Percentiles rank a stretch among this genome's conserved stretches.
These are phyloP conservation scores for Panurus biarmicus DNA, from an alignment of 2,113 vertebrate species.

Conservation along the genomic window DNA sequence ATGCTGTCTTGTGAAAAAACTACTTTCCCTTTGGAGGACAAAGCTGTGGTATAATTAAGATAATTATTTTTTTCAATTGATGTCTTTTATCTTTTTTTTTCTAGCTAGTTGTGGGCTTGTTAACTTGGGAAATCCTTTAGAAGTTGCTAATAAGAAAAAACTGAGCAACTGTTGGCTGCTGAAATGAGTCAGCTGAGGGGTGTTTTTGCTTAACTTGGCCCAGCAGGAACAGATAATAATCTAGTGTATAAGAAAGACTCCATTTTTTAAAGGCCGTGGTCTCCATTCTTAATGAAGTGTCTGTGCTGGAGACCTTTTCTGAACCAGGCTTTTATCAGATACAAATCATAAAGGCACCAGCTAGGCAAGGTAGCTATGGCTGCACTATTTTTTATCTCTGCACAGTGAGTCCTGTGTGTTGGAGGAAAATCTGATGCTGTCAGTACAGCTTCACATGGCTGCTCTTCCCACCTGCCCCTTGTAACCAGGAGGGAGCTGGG, in stretches of 20 bases:
- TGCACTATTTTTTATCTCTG: not conserved
- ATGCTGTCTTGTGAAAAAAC: not conserved
- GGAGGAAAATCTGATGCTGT: not conserved
- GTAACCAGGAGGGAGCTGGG: not conserved
- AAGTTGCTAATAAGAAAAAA: not conserved
- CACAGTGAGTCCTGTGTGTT: not conserved
- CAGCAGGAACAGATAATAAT: not conserved
- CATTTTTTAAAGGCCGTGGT: not conserved
- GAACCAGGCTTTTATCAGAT: not conserved
- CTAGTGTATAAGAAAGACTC: not conserved
- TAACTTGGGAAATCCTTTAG: not conserved
- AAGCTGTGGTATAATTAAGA: slow-evolving; percentile 13
- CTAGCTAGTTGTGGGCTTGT: not conserved
- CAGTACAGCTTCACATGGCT: not conserved
- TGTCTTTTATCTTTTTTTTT: not conserved
- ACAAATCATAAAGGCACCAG: not conserved
- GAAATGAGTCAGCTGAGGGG: not conserved
- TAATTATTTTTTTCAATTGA: not conserved
- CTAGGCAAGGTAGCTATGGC: not conserved
- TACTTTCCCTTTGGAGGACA: not conserved
- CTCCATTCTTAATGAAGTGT: not conserved
- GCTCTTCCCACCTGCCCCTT: not conserved
- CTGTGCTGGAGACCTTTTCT: not conserved
- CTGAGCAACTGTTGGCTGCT: not conserved
- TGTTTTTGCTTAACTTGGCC: not conserved